Evolutionary conservation across 2,797 vertebrate genomes (phyloP).

Genomic region (Thamnophis elegans): DNA sequence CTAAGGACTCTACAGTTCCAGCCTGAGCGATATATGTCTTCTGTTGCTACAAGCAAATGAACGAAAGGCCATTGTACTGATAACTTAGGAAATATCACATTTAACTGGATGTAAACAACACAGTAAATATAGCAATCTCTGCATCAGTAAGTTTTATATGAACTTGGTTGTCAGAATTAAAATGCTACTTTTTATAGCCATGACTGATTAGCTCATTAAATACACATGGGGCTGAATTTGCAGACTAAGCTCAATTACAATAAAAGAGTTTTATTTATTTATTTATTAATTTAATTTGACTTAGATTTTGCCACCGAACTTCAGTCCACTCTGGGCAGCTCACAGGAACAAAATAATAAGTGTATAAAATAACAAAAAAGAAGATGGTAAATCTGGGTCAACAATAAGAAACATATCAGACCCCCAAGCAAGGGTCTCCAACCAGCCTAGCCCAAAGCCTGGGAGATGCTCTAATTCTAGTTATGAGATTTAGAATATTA

Average conservation of each 20-base stretch:
- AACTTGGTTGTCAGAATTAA: neutral
- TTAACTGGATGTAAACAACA: neutral
- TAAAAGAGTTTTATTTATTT: neutral
- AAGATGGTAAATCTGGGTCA: neutral
- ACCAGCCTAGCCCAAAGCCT: neutral
- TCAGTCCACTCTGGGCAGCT: neutral
- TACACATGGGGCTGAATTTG: neutral
- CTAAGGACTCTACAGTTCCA: neutral
- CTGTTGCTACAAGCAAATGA: neutral
- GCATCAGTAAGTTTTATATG: neutral
- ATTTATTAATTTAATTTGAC: neutral
- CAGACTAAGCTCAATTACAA: neutral
- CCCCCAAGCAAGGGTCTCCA: neutral
- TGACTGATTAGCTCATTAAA: neutral
- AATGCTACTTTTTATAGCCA: neutral
- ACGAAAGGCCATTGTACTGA: neutral
- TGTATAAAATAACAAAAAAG: neutral
- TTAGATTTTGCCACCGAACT: neutral
- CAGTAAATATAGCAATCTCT: neutral
- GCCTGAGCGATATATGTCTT: neutral
- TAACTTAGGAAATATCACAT: neutral
- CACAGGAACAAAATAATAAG: neutral
- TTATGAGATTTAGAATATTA: neutral
- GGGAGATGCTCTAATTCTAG: neutral
- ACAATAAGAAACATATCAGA: neutral